Conservation (phyloP, 2,113 vertebrate species). For the Rhadina sibilatrix region DNA sequence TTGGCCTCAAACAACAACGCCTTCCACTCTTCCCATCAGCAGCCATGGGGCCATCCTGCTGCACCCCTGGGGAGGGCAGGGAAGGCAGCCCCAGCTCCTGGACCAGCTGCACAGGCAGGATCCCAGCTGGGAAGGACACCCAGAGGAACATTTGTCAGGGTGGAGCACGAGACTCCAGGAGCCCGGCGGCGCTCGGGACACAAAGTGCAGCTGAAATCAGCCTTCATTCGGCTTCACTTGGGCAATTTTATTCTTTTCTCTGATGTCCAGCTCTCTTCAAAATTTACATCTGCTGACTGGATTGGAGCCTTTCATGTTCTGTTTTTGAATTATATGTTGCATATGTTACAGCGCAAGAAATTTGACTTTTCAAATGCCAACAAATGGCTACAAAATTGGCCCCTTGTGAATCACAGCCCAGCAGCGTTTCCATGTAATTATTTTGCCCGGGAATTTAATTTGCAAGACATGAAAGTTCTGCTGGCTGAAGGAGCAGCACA, state of each 20-base stretch:
- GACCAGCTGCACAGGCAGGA: background rate
- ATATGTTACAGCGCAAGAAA: conserved; percentile 52
- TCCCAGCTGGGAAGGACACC: background rate
- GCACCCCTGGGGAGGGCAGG: background rate
- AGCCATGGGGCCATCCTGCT: background rate
- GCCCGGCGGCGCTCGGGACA: fast-evolving
- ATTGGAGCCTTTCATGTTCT: conserved; percentile 52
- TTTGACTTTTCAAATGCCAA: conserved; percentile 70
- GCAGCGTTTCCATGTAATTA: conserved; percentile 73
- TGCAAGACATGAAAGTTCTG: conserved; percentile 59
- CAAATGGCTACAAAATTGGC: conserved; percentile 73
- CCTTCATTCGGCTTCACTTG: background rate
- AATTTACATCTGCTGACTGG: background rate
- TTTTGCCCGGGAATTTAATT: conserved; percentile 72
- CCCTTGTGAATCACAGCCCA: conserved; percentile 67
- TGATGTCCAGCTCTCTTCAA: conserved; percentile 13
- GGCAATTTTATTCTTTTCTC: background rate
- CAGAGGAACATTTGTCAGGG: background rate
- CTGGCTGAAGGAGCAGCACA: conserved; percentile 54
- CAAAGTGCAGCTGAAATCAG: background rate
- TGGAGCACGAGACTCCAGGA: fast-evolving
- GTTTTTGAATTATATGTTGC: conserved; percentile 46
- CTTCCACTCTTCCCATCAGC: too few species aligned
- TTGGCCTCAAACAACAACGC: too few species aligned
- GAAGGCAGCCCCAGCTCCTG: background rate